Percentiles rank a stretch among this genome's conserved stretches.
phyloP scores from a whole-genome alignment of 1,140 invertebrate genomes.

The Diploscapter pachys region DNA sequence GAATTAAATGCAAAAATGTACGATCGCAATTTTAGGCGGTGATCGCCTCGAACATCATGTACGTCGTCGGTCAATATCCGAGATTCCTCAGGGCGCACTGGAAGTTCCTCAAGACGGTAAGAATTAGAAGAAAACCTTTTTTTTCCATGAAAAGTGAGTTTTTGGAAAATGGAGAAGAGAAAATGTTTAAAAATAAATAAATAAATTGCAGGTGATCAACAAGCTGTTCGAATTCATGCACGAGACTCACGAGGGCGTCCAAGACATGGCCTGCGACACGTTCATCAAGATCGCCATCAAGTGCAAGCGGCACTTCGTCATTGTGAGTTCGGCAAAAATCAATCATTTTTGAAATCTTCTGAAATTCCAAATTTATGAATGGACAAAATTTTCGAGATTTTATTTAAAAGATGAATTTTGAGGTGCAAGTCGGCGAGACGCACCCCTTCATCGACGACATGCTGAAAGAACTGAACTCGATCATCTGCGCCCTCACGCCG shows the following conservation, averaged over 20 bases:
- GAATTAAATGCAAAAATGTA: no score
- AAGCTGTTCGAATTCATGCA: conserved; percentile 99
- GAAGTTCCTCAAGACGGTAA: conserved; percentile 99
- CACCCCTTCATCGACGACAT: conserved; percentile 99
- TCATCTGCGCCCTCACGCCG: conserved; percentile 96
- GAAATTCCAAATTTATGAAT: not conserved
- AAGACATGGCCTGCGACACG: conserved; percentile 95
- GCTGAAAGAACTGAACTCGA: conserved; percentile 86
- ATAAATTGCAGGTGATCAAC: conserved; percentile 70
- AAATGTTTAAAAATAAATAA: not conserved
- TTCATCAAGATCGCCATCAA: conserved; percentile 99
- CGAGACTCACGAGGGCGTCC: conserved; percentile 96
- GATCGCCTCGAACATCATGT: conserved; percentile 99
- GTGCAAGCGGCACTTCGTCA: conserved; percentile 93
- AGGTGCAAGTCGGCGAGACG: conserved; percentile 84
- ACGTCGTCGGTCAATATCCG: conserved; percentile 99
- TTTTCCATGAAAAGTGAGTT: not conserved
- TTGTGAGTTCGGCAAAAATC: conserved; percentile 57
- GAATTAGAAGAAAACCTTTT: not conserved
- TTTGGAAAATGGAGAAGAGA: not conserved
- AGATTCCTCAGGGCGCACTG: conserved; percentile 97
- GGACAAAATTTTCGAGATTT: not conserved
- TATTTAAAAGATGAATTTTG: conserved; percentile 47
- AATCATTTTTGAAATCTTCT: not conserved
- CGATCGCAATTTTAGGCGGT: conserved; percentile 68